Evolutionary conservation across 2,797 vertebrate genomes (phyloP).

Genomic region (Leuciscus waleckii): DNA sequence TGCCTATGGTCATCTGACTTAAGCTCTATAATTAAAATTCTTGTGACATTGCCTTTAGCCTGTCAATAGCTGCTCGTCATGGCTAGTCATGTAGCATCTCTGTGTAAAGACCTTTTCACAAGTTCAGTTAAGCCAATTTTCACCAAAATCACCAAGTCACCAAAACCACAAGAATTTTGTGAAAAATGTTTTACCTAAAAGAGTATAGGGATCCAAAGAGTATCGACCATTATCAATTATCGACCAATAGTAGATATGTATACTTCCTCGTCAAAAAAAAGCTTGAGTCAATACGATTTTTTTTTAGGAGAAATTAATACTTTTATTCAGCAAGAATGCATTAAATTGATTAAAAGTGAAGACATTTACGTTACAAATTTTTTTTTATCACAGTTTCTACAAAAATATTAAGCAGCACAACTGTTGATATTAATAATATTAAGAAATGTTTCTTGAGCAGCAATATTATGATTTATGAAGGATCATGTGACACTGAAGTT

Average conservation of each 20-base stretch:
- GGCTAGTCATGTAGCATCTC: background rate
- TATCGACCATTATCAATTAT: background rate
- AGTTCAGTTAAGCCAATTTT: background rate
- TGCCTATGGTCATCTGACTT: constrained; percentile 23
- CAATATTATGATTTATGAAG: background rate
- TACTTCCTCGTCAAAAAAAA: background rate
- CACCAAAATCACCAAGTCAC: too few relatives aligned
- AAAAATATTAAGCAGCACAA: background rate
- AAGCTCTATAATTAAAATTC: constrained; percentile 9
- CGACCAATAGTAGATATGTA: background rate
- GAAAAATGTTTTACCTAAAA: background rate
- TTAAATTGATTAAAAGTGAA: background rate
- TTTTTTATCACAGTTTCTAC: background rate
- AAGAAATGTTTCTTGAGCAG: background rate
- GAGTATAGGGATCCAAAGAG: background rate
- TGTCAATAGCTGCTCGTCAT: background rate
- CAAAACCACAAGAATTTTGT: background rate
- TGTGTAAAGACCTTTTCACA: background rate
- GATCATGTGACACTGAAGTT: background rate
- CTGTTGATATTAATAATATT: background rate
- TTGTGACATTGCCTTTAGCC: constrained; percentile 18
- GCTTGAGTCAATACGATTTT: background rate
- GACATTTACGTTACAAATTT: background rate
- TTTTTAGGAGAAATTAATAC: background rate
- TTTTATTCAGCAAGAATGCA: background rate